phyloP scores from a whole-genome alignment of 2,113 vertebrate genomes.

The Gambusia holbrooki region DNA sequence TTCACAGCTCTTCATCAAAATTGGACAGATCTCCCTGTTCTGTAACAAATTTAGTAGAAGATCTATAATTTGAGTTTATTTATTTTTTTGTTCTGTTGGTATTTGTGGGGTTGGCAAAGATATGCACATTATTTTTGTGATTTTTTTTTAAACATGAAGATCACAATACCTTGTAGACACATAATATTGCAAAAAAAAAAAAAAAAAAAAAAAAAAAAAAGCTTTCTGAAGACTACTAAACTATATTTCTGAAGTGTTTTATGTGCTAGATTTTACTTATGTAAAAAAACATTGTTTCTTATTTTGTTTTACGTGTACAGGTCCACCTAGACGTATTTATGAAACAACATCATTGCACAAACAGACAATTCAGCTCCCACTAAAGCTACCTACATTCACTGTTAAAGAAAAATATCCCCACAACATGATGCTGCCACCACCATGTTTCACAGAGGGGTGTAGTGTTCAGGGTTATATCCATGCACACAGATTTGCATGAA shows the following conservation, averaged over 20 bases:
- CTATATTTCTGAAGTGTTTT: not conserved
- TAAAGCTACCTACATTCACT: not conserved
- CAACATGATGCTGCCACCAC: not conserved
- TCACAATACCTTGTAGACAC: not conserved
- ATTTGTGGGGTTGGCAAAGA: too few relatives aligned
- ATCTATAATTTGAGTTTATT: too few relatives aligned
- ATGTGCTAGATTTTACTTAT: not conserved
- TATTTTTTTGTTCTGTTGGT: too few relatives aligned
- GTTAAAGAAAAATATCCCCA: not conserved
- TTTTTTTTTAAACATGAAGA: too few relatives aligned
- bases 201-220: not conserved
- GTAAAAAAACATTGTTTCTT: not conserved
- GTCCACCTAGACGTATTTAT: not conserved
- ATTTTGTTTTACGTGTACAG: not conserved
- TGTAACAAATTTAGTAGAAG: too few relatives aligned
- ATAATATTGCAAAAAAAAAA: not conserved
- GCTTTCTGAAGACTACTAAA: not conserved
- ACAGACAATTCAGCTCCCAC: not conserved
- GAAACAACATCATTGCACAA: not conserved
- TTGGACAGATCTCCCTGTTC: too few relatives aligned
- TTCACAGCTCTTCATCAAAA: not conserved
- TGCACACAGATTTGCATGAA: too few relatives aligned
- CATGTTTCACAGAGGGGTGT: not conserved
- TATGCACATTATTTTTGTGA: too few relatives aligned
- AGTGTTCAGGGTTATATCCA: not conserved